These are phyloP conservation scores for Fistularia tabacaria DNA, from an alignment of 2,797 vertebrate species.

Conservation along the genomic window DNA sequence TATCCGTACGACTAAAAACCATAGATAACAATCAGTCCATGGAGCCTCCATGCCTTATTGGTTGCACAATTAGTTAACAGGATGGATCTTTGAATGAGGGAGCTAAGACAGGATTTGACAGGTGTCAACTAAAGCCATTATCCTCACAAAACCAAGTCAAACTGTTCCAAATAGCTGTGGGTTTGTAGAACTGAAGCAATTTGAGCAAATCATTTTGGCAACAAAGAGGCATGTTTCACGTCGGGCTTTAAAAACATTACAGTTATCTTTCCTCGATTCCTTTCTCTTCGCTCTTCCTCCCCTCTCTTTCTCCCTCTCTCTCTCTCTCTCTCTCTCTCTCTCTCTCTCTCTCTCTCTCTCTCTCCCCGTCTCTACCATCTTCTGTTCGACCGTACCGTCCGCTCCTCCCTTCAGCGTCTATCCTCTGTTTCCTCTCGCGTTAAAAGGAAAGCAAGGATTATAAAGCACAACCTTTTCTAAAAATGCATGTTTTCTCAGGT, in stretches of 20 bases:
- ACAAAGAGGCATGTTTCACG: slow-evolving; percentile 57
- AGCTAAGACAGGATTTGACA: slow-evolving; percentile 21
- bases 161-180: slow-evolving; percentile 18
- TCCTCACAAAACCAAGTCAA: slow-evolving; percentile 26
- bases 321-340: slow-evolving; percentile 1
- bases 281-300: slow-evolving; percentile 5
- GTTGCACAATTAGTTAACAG: slow-evolving; percentile 44
- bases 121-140: slow-evolving; percentile 53
- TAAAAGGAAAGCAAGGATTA: slow-evolving; percentile 64
- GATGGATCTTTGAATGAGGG: slow-evolving; percentile 17
- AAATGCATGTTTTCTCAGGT: slow-evolving; percentile 86
- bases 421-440: slow-evolving; percentile 47
- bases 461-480: slow-evolving; percentile 82
- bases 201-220: slow-evolving; percentile 38
- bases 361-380: neutral
- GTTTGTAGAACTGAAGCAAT: slow-evolving; percentile 17
- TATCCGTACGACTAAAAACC: slow-evolving; percentile 54
- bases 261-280: slow-evolving; percentile 16
- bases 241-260: neutral
- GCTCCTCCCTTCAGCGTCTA: slow-evolving; percentile 30
- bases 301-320: neutral
- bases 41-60: slow-evolving; percentile 64
- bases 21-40: slow-evolving; percentile 59
- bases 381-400: slow-evolving; percentile 34
- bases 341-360: neutral